A percentile compares a stretch with the other conserved stretches of the same genome.
phyloP scores from a whole-genome alignment of 2,888 invertebrate species.

The Augochlorella aurata region DNA sequence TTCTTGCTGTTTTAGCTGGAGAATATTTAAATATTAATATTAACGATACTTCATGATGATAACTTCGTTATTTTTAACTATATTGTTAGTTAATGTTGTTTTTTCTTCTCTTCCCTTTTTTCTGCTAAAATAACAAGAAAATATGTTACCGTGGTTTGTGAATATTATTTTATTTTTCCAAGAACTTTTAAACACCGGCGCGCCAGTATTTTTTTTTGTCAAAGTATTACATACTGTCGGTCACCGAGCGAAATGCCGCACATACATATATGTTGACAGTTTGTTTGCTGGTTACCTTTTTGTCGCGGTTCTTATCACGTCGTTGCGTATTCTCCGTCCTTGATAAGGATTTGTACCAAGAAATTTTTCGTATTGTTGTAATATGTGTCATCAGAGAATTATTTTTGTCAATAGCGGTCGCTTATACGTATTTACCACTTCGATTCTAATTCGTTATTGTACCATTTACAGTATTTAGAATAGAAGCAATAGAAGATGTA shows the following conservation, averaged over 20 bases:
- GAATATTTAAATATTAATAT: slow-evolving; percentile 39
- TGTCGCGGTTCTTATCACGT: slow-evolving; percentile 59
- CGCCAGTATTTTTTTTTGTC: slow-evolving; percentile 61
- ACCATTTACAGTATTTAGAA: slow-evolving; percentile 28
- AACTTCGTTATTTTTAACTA: slow-evolving; percentile 51
- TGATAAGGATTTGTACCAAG: slow-evolving; percentile 59
- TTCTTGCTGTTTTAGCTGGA: slow-evolving; percentile 60
- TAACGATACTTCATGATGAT: slow-evolving; percentile 38
- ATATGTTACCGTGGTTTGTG: slow-evolving; percentile 54
- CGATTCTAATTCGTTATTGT: slow-evolving; percentile 31
- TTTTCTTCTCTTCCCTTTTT: slow-evolving; percentile 19
- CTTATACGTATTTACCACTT: slow-evolving; percentile 38
- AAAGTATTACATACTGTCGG: slow-evolving; percentile 61
- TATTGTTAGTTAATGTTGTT: slow-evolving; percentile 53
- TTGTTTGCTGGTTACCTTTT: slow-evolving; percentile 48
- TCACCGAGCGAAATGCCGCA: slow-evolving; percentile 45
- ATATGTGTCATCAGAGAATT: slow-evolving; percentile 34
- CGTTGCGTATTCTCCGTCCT: slow-evolving; percentile 63
- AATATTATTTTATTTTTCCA: slow-evolving; percentile 61
- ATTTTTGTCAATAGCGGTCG: slow-evolving; percentile 45
- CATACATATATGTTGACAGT: slow-evolving; percentile 42
- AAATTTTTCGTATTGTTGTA: slow-evolving; percentile 47
- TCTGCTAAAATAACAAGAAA: slow-evolving; percentile 61
- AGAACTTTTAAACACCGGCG: slow-evolving; percentile 47
- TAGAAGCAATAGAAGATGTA: slow-evolving; percentile 32